These are phyloP conservation scores for Denticeps clupeoides DNA, from an alignment of 2,797 vertebrate genomes.

Conservation along the genomic window DNA sequence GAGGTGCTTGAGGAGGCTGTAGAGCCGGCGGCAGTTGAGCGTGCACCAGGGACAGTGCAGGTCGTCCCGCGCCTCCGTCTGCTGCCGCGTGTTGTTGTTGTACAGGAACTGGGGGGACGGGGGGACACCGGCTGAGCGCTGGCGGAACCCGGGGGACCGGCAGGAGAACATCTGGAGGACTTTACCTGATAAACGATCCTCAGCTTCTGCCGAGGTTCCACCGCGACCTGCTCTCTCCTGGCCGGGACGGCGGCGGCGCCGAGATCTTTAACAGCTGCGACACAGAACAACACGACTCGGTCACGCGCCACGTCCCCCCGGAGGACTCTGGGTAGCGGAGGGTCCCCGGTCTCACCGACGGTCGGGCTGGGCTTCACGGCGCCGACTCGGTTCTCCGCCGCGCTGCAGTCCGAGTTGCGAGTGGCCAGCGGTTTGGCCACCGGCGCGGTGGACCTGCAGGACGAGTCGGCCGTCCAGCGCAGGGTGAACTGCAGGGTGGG, in stretches of 20 bases:
- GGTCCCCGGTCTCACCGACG: conserved; percentile 67
- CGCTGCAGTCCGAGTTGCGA: conserved; percentile 69
- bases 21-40: conserved; percentile 91
- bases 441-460: conserved; percentile 68
- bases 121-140: neutral
- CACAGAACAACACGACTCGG: conserved; percentile 27
- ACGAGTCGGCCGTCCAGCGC: conserved; percentile 71
- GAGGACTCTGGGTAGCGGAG: too few species aligned
- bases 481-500: conserved; percentile 80
- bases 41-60: conserved; percentile 98
- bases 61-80: conserved; percentile 93
- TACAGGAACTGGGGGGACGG: conserved; percentile 74
- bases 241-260: conserved; percentile 61
- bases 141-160: conserved; percentile 71
- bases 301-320: too few species aligned
- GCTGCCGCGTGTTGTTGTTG: conserved; percentile 95
- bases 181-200: conserved; percentile 85
- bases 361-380: conserved; percentile 63
- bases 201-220: conserved; percentile 72
- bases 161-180: conserved; percentile 92
- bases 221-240: conserved; percentile 66
- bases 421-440: conserved; percentile 76
- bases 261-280: conserved; percentile 69
- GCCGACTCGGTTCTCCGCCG: conserved; percentile 65
- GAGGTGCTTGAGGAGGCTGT: conserved; percentile 97